phyloP scores from a whole-genome alignment of 2,113 vertebrate species.

The Rana temporaria region DNA sequence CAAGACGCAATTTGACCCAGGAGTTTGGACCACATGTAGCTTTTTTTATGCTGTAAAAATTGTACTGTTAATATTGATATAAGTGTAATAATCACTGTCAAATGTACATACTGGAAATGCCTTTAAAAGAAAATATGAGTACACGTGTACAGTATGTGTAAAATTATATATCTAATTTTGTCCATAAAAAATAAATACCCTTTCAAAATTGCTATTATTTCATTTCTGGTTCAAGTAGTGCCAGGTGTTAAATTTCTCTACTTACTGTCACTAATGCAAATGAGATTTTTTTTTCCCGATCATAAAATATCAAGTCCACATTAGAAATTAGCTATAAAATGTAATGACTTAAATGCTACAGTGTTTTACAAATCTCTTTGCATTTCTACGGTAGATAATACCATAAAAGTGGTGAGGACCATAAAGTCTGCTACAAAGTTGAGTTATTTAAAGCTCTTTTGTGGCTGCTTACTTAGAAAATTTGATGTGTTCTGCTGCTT shows the following conservation, averaged over 20 bases:
- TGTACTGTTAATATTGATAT: no score
- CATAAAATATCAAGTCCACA: conserved; percentile 87
- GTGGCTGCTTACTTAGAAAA: conserved; percentile 76
- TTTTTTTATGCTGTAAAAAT: no score
- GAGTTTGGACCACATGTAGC: no score
- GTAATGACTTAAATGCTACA: conserved; percentile 87
- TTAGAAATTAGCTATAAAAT: conserved; percentile 89
- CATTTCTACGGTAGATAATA: conserved; percentile 77
- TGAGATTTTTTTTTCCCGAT: conserved; percentile 72
- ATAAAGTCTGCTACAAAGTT: conserved; percentile 79
- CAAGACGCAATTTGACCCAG: no score
- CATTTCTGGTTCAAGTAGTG: conserved; percentile 77
- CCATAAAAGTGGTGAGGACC: conserved; percentile 77
- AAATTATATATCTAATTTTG: no score
- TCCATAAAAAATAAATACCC: no score
- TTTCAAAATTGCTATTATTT: conserved; percentile 77
- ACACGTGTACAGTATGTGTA: no score
- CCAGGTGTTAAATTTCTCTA: conserved; percentile 88
- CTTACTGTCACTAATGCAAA: conserved; percentile 89
- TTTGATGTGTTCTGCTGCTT: conserved; percentile 71
- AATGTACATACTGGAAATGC: no score
- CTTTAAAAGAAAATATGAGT: no score
- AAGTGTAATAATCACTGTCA: no score
- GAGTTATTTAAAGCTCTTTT: conserved; percentile 84
- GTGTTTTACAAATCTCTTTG: conserved; percentile 85